A percentile compares a stretch with the other conserved stretches of the same genome.
Evolutionary conservation across 1,140 invertebrate species (phyloP).

Genomic region (Brachionus paranguensis): DNA sequence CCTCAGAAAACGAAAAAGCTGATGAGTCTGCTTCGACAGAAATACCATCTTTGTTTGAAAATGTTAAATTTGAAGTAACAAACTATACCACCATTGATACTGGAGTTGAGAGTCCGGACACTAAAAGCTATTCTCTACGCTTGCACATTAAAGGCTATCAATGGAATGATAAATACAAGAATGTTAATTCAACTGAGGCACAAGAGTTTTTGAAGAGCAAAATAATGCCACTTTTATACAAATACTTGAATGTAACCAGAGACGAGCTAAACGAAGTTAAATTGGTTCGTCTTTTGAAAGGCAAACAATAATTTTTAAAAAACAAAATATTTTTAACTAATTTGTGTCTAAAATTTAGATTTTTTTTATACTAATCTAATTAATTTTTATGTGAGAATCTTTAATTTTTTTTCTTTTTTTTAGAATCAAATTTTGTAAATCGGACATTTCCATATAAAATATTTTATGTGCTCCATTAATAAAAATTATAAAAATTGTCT

Average conservation of each 20-base stretch:
- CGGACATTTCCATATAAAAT: conserved; percentile 11
- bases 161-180: conserved; percentile 26
- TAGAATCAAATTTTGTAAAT: neutral
- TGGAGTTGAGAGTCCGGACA: neutral
- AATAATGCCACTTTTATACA: conserved; percentile 7
- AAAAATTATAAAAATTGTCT: too few species aligned
- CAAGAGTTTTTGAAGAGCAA: conserved; percentile 19
- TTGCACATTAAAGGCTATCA: conserved; percentile 33
- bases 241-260: conserved; percentile 30
- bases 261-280: conserved; percentile 24
- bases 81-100: neutral
- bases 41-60: neutral
- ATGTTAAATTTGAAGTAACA: conserved; percentile 29
- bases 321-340: neutral
- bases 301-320: conserved; percentile 6
- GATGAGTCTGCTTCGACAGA: neutral
- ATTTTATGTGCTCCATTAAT: neutral
- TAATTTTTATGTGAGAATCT: neutral
- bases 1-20: neutral
- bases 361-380: neutral
- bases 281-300: conserved; percentile 5
- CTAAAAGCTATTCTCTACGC: conserved; percentile 15
- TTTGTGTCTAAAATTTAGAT: neutral
- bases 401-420: neutral
- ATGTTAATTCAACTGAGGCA: conserved; percentile 31